A percentile compares a stretch with the other conserved stretches of the same genome.
Evolutionary conservation across 2,113 vertebrate genomes (phyloP).

Genomic region (Callopanchax toddi): DNA sequence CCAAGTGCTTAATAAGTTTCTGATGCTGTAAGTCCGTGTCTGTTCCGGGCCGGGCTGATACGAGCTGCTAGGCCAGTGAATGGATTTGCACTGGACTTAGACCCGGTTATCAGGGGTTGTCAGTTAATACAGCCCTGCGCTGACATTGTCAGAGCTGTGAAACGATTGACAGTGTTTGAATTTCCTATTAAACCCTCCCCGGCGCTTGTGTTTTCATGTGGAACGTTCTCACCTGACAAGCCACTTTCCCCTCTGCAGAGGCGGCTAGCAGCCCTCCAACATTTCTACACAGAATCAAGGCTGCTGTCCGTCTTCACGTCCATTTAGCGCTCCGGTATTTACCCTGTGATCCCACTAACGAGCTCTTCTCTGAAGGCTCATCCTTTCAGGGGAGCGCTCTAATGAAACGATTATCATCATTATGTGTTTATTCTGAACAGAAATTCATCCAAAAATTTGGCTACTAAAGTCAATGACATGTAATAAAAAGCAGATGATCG

Average conservation of each 20-base stretch:
- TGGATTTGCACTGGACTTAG: conserved; percentile 84
- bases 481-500: conserved; percentile 47
- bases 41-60: conserved; percentile 71
- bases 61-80: conserved; percentile 62
- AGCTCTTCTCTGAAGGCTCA: conserved; percentile 14
- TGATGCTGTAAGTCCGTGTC: conserved; percentile 74
- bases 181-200: conserved; percentile 65
- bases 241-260: conserved; percentile 18
- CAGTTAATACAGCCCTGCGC: conserved; percentile 56
- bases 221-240: conserved; percentile 52
- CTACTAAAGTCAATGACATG: conserved; percentile 69
- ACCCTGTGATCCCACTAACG: conserved; percentile 28
- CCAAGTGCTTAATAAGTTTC: conserved; percentile 78
- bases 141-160: conserved; percentile 62
- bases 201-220: conserved; percentile 67
- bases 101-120: conserved; percentile 74
- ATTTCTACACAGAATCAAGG: conserved; percentile 25
- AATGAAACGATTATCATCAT: conserved; percentile 34
- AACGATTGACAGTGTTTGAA: conserved; percentile 68
- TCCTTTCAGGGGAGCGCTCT: conserved; percentile 24
- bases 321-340: conserved; percentile 29
- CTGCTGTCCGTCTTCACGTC: conserved; percentile 43
- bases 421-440: conserved; percentile 31
- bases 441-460: conserved; percentile 49
- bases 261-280: conserved; percentile 8